Evolutionary conservation across 2,113 vertebrate species (phyloP).

Genomic region (Trochalopteron elliotii): DNA sequence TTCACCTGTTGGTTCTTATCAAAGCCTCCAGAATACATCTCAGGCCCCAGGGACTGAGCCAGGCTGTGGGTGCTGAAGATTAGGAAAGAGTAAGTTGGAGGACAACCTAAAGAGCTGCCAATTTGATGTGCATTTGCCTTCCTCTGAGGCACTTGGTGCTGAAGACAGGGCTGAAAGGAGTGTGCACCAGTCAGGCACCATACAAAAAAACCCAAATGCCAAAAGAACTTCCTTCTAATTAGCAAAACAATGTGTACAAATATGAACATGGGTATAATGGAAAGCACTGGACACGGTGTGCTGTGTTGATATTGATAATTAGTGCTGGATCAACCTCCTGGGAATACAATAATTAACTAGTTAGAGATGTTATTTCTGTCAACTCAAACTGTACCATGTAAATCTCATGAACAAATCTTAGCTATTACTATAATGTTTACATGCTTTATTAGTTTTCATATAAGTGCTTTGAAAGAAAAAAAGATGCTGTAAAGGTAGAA

Average conservation of each 20-base stretch:
- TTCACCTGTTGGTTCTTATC: neutral
- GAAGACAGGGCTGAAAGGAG: neutral
- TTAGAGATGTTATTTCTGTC: neutral
- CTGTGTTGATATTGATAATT: neutral
- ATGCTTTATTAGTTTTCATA: constrained; percentile 23
- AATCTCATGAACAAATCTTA: neutral
- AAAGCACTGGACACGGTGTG: neutral
- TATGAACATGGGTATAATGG: neutral
- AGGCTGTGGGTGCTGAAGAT: neutral
- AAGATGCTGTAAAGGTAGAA: neutral
- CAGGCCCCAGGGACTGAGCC: neutral
- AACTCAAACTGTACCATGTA: neutral
- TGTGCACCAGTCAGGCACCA: neutral
- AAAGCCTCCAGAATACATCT: neutral
- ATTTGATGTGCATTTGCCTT: neutral
- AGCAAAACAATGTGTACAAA: neutral
- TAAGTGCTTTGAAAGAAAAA: neutral
- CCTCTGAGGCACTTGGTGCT: neutral
- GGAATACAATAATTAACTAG: neutral
- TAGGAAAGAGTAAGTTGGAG: neutral
- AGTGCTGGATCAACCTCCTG: neutral
- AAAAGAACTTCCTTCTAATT: neutral
- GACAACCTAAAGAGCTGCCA: neutral
- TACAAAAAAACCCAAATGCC: neutral
- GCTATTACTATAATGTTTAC: neutral